A percentile compares a stretch with the other conserved stretches of the same genome.
Evolutionary conservation across 2,113 vertebrate genomes (phyloP).

Genomic region (Callipepla squamata): DNA sequence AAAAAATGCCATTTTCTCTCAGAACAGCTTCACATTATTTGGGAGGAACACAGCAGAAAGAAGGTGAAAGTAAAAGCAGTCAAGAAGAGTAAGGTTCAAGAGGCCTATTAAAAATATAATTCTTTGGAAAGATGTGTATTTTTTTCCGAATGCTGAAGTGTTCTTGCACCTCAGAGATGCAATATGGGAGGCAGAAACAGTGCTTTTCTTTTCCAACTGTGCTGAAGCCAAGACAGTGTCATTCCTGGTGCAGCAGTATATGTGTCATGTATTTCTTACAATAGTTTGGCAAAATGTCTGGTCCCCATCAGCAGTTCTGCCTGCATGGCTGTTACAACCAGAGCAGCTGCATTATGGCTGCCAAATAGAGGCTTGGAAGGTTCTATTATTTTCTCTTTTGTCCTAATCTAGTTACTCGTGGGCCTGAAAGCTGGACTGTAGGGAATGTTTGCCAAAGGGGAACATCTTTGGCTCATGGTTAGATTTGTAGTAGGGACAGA

Average conservation of each 20-base stretch:
- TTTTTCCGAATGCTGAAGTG: neutral
- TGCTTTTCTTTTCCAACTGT: neutral
- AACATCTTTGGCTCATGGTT: neutral
- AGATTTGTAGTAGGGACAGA: neutral
- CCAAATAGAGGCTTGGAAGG: neutral
- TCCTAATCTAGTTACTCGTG: neutral
- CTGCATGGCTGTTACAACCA: accelerated
- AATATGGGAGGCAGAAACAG: neutral
- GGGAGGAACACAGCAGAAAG: neutral
- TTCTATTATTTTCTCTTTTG: neutral
- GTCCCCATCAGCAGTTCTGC: neutral
- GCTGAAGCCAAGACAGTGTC: neutral
- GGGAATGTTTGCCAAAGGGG: neutral
- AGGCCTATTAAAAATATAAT: neutral
- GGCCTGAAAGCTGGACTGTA: neutral
- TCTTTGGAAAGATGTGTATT: neutral
- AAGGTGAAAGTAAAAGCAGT: neutral
- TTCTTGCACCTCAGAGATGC: neutral
- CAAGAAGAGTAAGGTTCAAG: neutral
- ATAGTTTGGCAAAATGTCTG: neutral
- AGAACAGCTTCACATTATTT: neutral
- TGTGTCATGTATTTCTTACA: neutral
- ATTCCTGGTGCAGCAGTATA: neutral
- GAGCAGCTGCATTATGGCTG: neutral
- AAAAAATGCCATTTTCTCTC: neutral